Conservation (phyloP, 2,888 invertebrate genomes). For the Choreutis nemorana region DNA sequence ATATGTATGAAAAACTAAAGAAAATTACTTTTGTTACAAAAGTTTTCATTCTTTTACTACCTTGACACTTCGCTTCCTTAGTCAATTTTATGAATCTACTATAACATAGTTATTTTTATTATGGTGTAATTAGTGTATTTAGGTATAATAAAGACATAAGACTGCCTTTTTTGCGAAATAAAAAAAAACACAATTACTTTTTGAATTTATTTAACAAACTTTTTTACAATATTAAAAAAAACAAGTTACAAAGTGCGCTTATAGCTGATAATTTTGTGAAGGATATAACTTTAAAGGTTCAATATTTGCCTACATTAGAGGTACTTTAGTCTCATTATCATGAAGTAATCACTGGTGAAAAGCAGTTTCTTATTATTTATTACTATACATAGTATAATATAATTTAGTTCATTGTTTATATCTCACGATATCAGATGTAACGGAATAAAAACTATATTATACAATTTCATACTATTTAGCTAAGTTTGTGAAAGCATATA, state of each 20-base stretch:
- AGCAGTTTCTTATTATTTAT: too few relatives aligned
- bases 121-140: slow-evolving; percentile 1
- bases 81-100: background rate
- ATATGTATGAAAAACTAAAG: slow-evolving; percentile 24
- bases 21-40: background rate
- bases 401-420: too few relatives aligned
- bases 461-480: too few relatives aligned
- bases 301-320: too few relatives aligned
- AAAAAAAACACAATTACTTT: slow-evolving; percentile 27
- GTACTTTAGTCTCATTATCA: too few relatives aligned
- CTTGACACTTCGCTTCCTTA: background rate
- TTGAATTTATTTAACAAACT: slow-evolving; percentile 52
- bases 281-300: too few relatives aligned
- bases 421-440: too few relatives aligned
- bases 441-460: too few relatives aligned
- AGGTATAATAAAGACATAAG: slow-evolving; percentile 12
- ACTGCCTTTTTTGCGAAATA: slow-evolving; percentile 37
- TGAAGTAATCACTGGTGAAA: too few relatives aligned
- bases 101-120: background rate
- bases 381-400: too few relatives aligned
- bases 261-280: too few relatives aligned
- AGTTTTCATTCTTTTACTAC: background rate
- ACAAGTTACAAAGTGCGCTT: slow-evolving; percentile 36
- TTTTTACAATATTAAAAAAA: slow-evolving; percentile 30
- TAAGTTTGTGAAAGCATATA: too few relatives aligned